phyloP scores from a whole-genome alignment of 2,888 invertebrate species.

The Acleris emargana region DNA sequence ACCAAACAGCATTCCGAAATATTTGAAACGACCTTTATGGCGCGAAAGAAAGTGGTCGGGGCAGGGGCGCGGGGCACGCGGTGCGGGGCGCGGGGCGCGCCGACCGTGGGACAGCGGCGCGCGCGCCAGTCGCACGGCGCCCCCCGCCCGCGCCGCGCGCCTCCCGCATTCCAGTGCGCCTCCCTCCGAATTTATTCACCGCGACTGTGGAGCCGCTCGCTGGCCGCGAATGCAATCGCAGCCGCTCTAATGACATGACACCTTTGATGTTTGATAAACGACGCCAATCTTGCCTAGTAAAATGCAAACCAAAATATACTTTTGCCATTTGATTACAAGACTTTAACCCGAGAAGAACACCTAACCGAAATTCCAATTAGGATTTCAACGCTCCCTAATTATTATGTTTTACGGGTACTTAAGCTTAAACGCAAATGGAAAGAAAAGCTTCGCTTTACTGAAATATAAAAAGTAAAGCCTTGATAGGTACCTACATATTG shows the following conservation, averaged over 20 bases:
- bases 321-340: no score
- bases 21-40: conserved; percentile 84
- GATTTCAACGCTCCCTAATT: background rate
- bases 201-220: conserved; percentile 56
- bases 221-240: conserved; percentile 40
- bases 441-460: background rate
- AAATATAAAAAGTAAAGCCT: no score
- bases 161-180: conserved; percentile 76
- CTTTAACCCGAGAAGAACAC: no score
- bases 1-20: conserved; percentile 83
- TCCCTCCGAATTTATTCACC: conserved; percentile 82
- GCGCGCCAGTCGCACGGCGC: conserved; percentile 81
- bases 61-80: conserved; percentile 47
- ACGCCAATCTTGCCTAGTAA: conserved; percentile 1
- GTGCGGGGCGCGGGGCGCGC: conserved; percentile 75
- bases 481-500: no score
- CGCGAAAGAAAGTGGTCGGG: conserved; percentile 80
- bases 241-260: conserved; percentile 33
- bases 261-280: conserved; percentile 18
- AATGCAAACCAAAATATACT: no score
- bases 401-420: background rate
- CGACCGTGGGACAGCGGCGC: conserved; percentile 88
- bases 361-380: no score
- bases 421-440: background rate
- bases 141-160: conserved; percentile 68